Base-by-base conservation (phyloP, 2,888 invertebrate species). In the Eutolmus rufibarbis region DNA sequence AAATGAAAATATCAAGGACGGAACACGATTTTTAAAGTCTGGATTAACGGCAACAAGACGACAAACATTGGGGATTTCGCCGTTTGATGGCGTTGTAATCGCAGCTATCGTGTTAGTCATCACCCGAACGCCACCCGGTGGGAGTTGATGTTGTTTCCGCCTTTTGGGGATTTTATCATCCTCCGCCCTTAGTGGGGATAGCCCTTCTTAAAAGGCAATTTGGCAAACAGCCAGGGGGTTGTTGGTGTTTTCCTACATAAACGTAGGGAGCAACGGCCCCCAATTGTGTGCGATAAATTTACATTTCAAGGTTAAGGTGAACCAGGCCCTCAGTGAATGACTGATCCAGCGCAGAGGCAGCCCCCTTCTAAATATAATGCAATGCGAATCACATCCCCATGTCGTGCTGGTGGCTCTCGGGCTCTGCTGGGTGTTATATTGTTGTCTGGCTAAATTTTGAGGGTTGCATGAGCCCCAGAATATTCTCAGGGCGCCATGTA, bases 281-380 rank as follows among this genome's bases (percentile, higher is more conserved):
- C 74, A 85, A 74, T 85, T 85, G 85, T 85, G 46, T 74, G 46
- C 85, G 74, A 86, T 88, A 88, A 87, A 88, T 88, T 88, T 88
- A 86, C 87, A 88, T 88, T 87, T 88, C 88, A 88, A 88, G 88
- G 88, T 88, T 88, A 88, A 88, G 88, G 88, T 87, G 88, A 88
- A 78, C 40, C 85, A 85, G 85, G 85, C 85, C 85, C 74, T 74
- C 74, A 74, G 66, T 51, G 40, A 76, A 34, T 76, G 76, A 76
- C 37, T 37, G 43, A 85, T 51, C 85, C 31, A 74, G 46, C 82
- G 46, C 34, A 37, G 28, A 34, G 28, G 31, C 82, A 23, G 37
- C 82, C 66, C 28, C 40, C 46, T 34, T 74, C 57, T 85, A 46
- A 46, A 14, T 46, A 46, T 85, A 85, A 85, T 85, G 85, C 85